phyloP scores from a whole-genome alignment of 2,888 invertebrate species.

The Neoitamus cyanurus region DNA sequence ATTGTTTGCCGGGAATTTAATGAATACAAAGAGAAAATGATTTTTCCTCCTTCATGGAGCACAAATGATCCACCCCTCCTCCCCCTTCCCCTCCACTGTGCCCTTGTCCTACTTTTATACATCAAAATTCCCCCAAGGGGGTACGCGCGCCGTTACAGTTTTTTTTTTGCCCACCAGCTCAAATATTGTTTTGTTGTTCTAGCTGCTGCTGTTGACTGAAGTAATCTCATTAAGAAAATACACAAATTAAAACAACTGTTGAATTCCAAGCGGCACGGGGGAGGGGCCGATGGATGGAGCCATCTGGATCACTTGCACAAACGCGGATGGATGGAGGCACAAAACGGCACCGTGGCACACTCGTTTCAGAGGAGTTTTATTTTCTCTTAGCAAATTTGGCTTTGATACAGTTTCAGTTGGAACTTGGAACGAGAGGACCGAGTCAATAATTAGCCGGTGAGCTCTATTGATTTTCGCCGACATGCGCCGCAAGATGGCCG shows the following conservation, averaged over 20 bases:
- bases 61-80: neutral
- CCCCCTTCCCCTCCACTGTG: neutral
- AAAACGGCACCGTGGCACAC: too few species aligned
- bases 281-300: neutral
- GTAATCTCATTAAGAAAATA: slow-evolving; percentile 5
- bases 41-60: neutral
- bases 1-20: slow-evolving; percentile 25
- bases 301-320: neutral
- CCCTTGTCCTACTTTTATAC: neutral
- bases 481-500: neutral
- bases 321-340: neutral
- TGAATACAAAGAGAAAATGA: slow-evolving; percentile 27
- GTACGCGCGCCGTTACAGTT: neutral
- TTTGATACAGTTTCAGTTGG: neutral
- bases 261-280: neutral
- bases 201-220: neutral
- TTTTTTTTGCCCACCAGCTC: neutral
- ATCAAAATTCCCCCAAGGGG: neutral
- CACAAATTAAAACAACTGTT: slow-evolving; percentile 1
- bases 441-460: neutral
- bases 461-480: neutral
- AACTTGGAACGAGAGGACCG: neutral
- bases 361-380: neutral
- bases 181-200: neutral
- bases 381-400: neutral